Base-by-base conservation (phyloP, 2,888 invertebrate genomes). In the Apomyelois bistriatella region DNA sequence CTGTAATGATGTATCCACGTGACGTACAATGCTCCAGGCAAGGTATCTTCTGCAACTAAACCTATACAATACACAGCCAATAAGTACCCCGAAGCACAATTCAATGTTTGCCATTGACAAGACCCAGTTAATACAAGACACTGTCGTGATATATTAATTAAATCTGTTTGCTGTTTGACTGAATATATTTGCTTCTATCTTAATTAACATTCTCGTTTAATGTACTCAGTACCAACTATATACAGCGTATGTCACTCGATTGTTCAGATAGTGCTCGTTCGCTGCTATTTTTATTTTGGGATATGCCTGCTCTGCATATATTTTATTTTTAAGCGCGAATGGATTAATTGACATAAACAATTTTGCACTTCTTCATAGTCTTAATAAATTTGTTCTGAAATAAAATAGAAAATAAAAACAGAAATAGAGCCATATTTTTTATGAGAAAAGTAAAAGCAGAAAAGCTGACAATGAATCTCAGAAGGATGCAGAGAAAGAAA, bases 81-180 rank as follows among this genome's bases (percentile, higher is more conserved):
- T 55, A 48, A 46, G 53, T 53, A 57, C 53, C 59, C 57, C 36
- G 49, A 40, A 59, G 60, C 58, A 43, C 56, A 59, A 51, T 61
- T 53, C 57, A 58, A 51, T 74, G 66, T 81, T 79, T 82, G 72
- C 73, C 60, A 70, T 74, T 73, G 75, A 82, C 79, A 76, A 72
- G 76, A 77, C 65, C 71, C 68, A 60, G 74, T 75, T 79, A 76
- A 79, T 75, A 73, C 71, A 74, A 79, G 76, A 76, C 77, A 75
- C 74, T 72, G 72, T 72, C 72, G 64, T 70, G 76, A 72, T 69
- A 72, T 79, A 85, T 84, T 87, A 84, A 88, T 87, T 87, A 85
- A 86, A 85, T 82, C 81, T 82, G 82, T 82, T 85, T 80, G 76
- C 78, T 70, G 72, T 82, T 82, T 80, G 77, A 79, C 81, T 74